Base-by-base conservation (phyloP, 1,140 invertebrate genomes). In the Adelges cooleyi region DNA sequence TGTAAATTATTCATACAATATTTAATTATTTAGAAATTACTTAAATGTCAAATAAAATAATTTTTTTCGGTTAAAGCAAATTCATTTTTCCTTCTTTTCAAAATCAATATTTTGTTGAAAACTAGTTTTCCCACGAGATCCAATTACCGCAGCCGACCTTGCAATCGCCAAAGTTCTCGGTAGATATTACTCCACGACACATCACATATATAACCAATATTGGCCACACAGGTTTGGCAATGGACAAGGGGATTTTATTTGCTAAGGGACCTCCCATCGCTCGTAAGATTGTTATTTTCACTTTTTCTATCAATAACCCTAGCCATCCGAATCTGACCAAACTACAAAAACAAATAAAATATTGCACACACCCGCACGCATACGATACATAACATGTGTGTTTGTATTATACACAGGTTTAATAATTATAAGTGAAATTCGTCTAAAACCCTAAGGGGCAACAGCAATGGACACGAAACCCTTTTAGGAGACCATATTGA, bases 241-340 rank as follows among this genome's bases (percentile, higher is more conserved):
- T 33, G 11, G 42, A 17, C 42, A 48, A 11, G 27, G 42, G 56
- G 56, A 46, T 48, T 62, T 46, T 62, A 46, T 6, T 48, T 42
- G 42, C 56, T 62, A 10, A 42, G 56, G 42, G 56, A 62, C 56
- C 38, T 62, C 56, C 56, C 56, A 48, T 20, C 38, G 56, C 56
- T 62, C 56, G 25, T 62, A 62, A 62, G 56, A 62, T 62, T 62
- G 40, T 62, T 62, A 62, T 62, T 62, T 62, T 62, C 56, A 48
- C 42, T 62, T 62, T 46, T 46, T 62, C 56, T 46, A 62, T 46
- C 23, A 40, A 42, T 42, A 25, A 62, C 56, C n/a, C n/a, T n/a
- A n/a, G n/a, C 56, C 54, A 20, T 62, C 27, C 42, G 42, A n/a
- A n/a, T 27, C 29, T 62, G 17, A 59, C 38, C 54, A 59, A 59